phyloP scores from a whole-genome alignment of 2,113 vertebrate genomes.

The Mustelus asterias region DNA sequence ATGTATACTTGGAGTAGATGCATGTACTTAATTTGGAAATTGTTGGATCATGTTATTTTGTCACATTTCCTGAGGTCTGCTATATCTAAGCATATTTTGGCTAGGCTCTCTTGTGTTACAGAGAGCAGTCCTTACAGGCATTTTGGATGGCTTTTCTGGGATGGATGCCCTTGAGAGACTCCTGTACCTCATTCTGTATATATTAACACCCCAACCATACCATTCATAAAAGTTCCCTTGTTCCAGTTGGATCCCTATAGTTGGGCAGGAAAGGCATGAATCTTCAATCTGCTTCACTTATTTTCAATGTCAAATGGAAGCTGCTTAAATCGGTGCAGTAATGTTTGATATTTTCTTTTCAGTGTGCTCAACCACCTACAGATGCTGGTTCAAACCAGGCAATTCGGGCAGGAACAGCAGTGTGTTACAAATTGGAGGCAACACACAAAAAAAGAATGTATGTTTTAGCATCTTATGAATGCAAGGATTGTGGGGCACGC shows the following conservation, averaged over 20 bases:
- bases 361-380: neutral
- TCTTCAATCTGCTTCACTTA: neutral
- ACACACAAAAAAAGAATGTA: neutral
- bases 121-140: neutral
- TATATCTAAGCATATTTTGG: neutral
- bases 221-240: neutral
- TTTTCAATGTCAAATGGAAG: neutral
- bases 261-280: neutral
- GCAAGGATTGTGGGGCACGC: neutral
- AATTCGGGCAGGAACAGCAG: neutral
- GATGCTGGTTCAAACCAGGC: neutral
- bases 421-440: neutral
- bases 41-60: neutral
- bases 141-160: neutral
- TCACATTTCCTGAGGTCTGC: neutral
- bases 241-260: neutral
- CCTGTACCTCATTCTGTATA: neutral
- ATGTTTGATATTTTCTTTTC: neutral
- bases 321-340: neutral
- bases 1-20: neutral
- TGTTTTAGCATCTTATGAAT: neutral
- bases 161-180: neutral
- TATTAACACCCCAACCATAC: neutral
- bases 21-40: neutral
- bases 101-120: neutral